Base-by-base conservation (phyloP, 2,797 vertebrate genomes). In the Acestrorhynchus altus region DNA sequence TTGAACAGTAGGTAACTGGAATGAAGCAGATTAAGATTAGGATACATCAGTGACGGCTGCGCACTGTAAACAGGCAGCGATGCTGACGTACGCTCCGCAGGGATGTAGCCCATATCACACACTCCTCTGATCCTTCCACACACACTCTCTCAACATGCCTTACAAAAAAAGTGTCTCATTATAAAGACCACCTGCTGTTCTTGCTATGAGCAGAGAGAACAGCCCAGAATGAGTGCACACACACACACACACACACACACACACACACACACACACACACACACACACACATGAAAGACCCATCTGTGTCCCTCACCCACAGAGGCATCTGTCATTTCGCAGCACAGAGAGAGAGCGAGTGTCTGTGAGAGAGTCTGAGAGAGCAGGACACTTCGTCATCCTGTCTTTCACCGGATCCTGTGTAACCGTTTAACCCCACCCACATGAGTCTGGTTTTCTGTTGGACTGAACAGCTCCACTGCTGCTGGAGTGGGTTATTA, bases 121-220 rank as follows among this genome's bases (percentile, higher is more conserved):
- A 72, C 56, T 78, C 60, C 52, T 44, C 39, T 72, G 73, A 76
- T 49, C 67, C 28, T 44, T 71, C 67, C 7, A 51, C 65, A 66
- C 57, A 61, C 35, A 74, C n/a, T 15, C 47, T 46, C 54, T 28
- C 60, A 57, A 71, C 18, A 26, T 65, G 73, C 68, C 67, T 80
- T 63, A 57, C 40, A 75, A 65, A 71, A 35, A 39, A 59, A 59
- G 67, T 76, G 60, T 71, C 73, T 80, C 67, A 72, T 80, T 76
- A 80, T 76, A 76, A 80, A 76, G 68, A 72, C 68, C 68, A 44
- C 60, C 74, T 72, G 74, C 56, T 66, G 74, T 72, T 76, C 22
- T 71, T 49, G 68, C 68, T 72, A 72, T 64, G 59, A 77, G 67
- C 57, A 16, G 71, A 78, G 35, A 72, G 68, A 78, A 57, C 57